Evolutionary conservation across 2,888 invertebrate species (phyloP).

Genomic region (Morpho deidamia): DNA sequence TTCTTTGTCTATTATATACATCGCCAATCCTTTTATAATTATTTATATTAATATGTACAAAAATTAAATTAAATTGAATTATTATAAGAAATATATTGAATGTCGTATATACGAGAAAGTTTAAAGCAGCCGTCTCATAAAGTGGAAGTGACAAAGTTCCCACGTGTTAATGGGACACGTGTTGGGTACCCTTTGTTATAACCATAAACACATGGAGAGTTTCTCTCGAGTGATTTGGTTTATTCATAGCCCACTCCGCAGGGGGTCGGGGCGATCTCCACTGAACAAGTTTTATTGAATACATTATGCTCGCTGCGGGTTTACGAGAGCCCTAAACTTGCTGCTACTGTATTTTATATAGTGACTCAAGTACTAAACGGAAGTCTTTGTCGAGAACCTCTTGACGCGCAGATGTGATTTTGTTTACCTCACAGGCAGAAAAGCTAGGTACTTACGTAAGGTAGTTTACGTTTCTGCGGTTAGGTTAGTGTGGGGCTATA

Average conservation of each 20-base stretch:
- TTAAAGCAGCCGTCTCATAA: not conserved
- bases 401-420: too few relatives aligned
- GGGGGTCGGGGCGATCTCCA: not conserved
- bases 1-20: too few relatives aligned
- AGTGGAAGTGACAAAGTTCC: constrained; percentile 11
- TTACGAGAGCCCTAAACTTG: not conserved
- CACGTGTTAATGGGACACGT: constrained; percentile 20
- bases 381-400: too few relatives aligned
- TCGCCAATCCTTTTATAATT: too few relatives aligned
- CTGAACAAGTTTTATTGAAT: constrained; percentile 3
- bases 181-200: constrained; percentile 17
- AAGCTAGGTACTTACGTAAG: too few relatives aligned
- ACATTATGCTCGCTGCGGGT: not conserved
- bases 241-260: not conserved
- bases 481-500: too few relatives aligned
- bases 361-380: too few relatives aligned
- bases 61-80: too few relatives aligned
- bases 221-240: constrained; percentile 1
- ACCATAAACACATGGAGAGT: constrained; percentile 7
- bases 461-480: too few relatives aligned
- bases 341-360: too few relatives aligned
- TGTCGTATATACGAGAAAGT: not conserved
- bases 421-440: too few relatives aligned
- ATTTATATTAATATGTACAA: too few relatives aligned
- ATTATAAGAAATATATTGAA: not conserved